phyloP scores from a whole-genome alignment of 2,797 vertebrate genomes.

The Caiman crocodilus region DNA sequence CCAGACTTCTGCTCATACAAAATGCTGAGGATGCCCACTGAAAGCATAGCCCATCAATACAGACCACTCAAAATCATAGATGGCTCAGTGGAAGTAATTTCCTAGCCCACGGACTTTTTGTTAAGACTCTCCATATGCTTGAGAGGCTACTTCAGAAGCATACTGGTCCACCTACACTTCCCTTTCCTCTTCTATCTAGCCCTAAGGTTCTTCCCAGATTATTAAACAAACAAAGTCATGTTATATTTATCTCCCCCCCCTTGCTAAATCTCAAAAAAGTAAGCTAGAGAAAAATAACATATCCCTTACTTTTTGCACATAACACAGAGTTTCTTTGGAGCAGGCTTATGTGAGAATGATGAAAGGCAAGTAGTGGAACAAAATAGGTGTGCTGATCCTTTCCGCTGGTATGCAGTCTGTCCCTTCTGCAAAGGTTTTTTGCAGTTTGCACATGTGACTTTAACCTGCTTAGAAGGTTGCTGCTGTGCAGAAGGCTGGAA shows the following conservation, averaged over 20 bases:
- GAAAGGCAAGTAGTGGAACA: constrained; percentile 98
- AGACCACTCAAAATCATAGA: not conserved
- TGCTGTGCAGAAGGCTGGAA: constrained; percentile 91
- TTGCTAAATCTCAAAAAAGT: not conserved
- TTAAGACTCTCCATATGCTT: not conserved
- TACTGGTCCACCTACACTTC: not conserved
- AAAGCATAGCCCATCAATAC: not conserved
- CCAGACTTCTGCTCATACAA: not conserved
- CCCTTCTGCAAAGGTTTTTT: constrained; percentile 99
- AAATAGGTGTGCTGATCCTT: constrained; percentile 98
- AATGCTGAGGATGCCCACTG: not conserved
- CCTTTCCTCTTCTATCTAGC: not conserved
- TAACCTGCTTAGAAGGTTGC: constrained; percentile 92
- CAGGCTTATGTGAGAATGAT: constrained; percentile 97
- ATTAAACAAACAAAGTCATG: not conserved
- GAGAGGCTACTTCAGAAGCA: not conserved
- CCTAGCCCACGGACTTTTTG: not conserved
- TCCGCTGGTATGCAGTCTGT: constrained; percentile 98
- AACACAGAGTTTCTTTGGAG: constrained; percentile 99
- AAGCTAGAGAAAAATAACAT: not conserved
- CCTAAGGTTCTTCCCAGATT: not conserved
- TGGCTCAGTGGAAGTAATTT: not conserved
- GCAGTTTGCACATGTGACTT: constrained; percentile 99
- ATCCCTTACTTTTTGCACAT: constrained; percentile 98
- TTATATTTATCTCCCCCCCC: not conserved